Conservation (phyloP, 2,113 vertebrate species). For the Cyrtonyx montezumae region DNA sequence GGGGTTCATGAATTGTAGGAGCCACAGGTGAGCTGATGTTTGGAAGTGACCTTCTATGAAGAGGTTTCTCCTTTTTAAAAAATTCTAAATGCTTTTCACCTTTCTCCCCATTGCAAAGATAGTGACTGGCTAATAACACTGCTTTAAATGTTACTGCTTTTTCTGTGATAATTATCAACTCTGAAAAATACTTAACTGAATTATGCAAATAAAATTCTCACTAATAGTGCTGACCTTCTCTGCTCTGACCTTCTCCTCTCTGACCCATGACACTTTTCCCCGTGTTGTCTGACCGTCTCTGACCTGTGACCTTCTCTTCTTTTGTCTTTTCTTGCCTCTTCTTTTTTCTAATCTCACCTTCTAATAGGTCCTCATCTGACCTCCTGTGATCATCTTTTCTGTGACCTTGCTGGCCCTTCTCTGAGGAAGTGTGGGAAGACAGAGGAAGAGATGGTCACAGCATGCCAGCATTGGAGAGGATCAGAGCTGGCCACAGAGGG, state of each 20-base stretch:
- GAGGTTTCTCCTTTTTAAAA: neutral
- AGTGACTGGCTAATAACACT: neutral
- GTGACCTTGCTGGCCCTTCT: neutral
- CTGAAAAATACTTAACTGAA: neutral
- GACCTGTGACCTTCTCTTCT: neutral
- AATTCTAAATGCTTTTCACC: slow-evolving; percentile 30
- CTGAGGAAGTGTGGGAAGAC: neutral
- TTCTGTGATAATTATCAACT: neutral
- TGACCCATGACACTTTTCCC: neutral
- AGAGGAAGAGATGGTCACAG: neutral
- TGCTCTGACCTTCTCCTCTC: neutral
- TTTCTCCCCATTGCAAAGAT: neutral
- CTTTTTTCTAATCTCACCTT: neutral
- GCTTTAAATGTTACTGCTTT: neutral
- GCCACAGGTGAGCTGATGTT: neutral
- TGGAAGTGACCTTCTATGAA: neutral
- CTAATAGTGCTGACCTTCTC: neutral
- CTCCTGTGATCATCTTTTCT: neutral
- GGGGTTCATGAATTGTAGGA: slow-evolving; percentile 12
- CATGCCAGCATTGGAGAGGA: neutral
- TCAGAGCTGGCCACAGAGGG: neutral
- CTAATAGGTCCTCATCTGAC: neutral
- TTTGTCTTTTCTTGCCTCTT: neutral
- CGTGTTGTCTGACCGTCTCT: neutral
- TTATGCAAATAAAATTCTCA: slow-evolving; percentile 31